Evolutionary conservation across 2,113 vertebrate species (phyloP), one percentile per base, ranked within the genome.

Genomic region (Verasper variegatus): DNA sequence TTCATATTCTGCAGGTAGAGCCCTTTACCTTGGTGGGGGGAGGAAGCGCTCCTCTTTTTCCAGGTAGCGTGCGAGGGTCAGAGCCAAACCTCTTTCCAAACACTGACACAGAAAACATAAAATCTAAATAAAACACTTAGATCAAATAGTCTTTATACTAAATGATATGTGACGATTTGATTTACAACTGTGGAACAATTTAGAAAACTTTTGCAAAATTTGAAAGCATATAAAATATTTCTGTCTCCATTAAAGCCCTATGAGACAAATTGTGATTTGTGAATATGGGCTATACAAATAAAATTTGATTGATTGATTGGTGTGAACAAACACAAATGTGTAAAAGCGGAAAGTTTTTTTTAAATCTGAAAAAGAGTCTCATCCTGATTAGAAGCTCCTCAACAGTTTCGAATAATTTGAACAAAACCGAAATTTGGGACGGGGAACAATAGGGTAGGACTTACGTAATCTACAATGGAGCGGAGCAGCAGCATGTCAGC

Each of bases 1-100:
- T 11, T 13, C 47, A 18, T 51, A 17, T 51, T 24, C 12, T 47
- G 45, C 45, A 47, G 45, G 45, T 26, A 24, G 58, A 20, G 26
- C 2, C 31, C 31, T 6, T 92, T 83, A 98, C 98, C 96, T 98
- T 0, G 98, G 97, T 15, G 95, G 91, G 18, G 96, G 96, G 51
- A 98, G 95, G 86, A 93, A 95, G 58, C 96, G 97, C 82, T 99
- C 97, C 83, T 99, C 97, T 87, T 97, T 97, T 12, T 99, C 98
- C 82, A 99, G 87, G 91, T 98, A 99, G 57, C 94, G 92, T 0
- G 98, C 97, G 54, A 96, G 95, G 23, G 97, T 98, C 76, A 99
- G 85, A 0, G 97, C 97, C 56, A 99, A 94, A 6, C 92, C 81
- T 78, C 88, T 90, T 18, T 95, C 92, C 96, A 97, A 90, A 92